Evolutionary conservation across 2,113 vertebrate species (phyloP), one percentile per base, ranked within the genome.

Genomic region (Cryptomyrus ogoouensis): DNA sequence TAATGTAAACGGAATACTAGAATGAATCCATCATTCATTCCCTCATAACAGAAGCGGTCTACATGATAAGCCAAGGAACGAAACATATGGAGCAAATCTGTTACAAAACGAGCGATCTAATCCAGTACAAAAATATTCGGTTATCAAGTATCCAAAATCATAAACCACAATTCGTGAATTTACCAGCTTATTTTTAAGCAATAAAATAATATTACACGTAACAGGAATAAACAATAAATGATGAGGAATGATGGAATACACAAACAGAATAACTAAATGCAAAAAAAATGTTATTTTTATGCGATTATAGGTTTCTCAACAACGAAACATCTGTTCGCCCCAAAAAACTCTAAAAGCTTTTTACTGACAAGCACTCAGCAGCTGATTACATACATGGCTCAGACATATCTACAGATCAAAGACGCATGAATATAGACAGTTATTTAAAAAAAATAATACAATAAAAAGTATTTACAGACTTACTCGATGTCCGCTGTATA

Each of bases 71-170:
- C 17, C 27, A 56, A 10, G 47, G 88, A 47, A 83, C 49, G 70
- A 13, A 74, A 35, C 70, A 52, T 21, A 88, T 74, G 84, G 80
- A 56, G 62, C 35, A 53, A 74, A 74, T 70, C 56, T 19, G 52
- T 86, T 91, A 91, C 91, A 94, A 93, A 93, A 95, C 91, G 92
- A 94, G 93, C 91, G 93, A 91, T 93, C 94, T 94, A 94, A 94
- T 95, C 94, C 94, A 85, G 49, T 90, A 93, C 91, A 93, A 94
- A 95, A 94, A 95, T 94, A 95, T 94, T 93, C 94, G 92, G 94
- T 93, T 95, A 94, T 95, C 93, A 94, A 95, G 95, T 94, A 95
- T 95, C 95, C 92, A 96, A 93, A 93, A 93, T 91, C 92, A 92
- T 93, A 88, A 94, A 95, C 93, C 93, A 94, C 95, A 94, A 95